Conservation (phyloP, 2,888 invertebrate species). For the Villa cingulata region DNA sequence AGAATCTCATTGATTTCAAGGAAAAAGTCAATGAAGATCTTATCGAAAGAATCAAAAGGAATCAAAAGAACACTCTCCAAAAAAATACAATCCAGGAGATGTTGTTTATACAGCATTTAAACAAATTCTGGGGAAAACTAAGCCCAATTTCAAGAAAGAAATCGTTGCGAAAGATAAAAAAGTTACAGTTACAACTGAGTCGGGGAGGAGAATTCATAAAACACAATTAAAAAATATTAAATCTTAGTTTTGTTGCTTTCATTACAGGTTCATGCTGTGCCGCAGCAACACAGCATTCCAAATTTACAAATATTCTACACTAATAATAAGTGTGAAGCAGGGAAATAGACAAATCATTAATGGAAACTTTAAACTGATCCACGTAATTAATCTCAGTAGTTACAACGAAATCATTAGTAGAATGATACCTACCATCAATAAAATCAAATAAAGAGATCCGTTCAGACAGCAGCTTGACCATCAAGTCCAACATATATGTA, state of each 20-base stretch:
- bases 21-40: constrained; percentile 9
- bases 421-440: constrained; percentile 13
- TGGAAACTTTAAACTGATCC: constrained; percentile 2
- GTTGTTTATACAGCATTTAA: constrained; percentile 10
- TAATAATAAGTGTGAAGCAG: constrained; percentile 4
- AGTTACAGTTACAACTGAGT: too few species aligned
- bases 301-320: not conserved
- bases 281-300: not conserved
- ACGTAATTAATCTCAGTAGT: constrained; percentile 2
- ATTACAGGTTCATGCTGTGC: too few species aligned
- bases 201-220: too few species aligned
- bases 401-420: constrained; percentile 2
- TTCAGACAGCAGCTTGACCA: constrained; percentile 3
- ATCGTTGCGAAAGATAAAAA: too few species aligned
- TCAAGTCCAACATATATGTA: constrained; percentile 5
- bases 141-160: too few species aligned
- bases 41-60: not conserved
- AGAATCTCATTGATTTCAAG: constrained; percentile 12
- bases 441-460: constrained; percentile 4
- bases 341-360: constrained; percentile 3
- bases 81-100: constrained; percentile 6
- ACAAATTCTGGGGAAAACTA: constrained; percentile 4
- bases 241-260: too few species aligned
- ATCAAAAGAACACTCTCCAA: constrained; percentile 13
- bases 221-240: too few species aligned